Conservation (phyloP, 2,888 invertebrate species). For the Odiellus spinosus region DNA sequence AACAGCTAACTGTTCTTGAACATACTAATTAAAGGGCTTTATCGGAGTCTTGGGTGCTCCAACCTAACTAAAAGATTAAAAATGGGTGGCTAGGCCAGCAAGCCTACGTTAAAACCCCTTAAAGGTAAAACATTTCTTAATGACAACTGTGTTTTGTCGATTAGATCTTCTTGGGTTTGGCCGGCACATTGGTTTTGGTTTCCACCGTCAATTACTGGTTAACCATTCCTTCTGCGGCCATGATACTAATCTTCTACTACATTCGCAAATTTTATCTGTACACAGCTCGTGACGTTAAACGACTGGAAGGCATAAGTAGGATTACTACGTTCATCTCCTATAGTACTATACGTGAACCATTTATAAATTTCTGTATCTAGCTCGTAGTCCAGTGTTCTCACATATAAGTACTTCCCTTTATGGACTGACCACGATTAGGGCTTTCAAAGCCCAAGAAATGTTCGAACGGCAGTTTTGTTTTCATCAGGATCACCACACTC, state of each 20-base stretch:
- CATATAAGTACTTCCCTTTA: slow-evolving; percentile 76
- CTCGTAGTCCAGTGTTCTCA: slow-evolving; percentile 86
- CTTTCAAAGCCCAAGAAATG: slow-evolving; percentile 63
- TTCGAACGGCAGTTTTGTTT: slow-evolving; percentile 34
- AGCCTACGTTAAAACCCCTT: too few relatives aligned
- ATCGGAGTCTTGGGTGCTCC: too few relatives aligned
- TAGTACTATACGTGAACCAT: too few relatives aligned
- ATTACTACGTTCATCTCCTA: slow-evolving; percentile 1
- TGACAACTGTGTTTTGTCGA: too few relatives aligned
- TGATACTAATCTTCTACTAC: slow-evolving; percentile 55
- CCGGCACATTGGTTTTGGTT: slow-evolving; percentile 45
- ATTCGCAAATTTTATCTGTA: slow-evolving; percentile 58
- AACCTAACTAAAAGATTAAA: too few relatives aligned
- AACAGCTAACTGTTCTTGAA: too few relatives aligned
- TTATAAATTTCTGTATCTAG: slow-evolving; percentile 32
- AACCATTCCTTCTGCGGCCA: slow-evolving; percentile 49
- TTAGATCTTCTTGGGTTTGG: slow-evolving; percentile 21
- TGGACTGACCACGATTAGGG: slow-evolving; percentile 78
- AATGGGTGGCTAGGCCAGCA: too few relatives aligned
- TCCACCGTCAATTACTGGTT: slow-evolving; percentile 57
- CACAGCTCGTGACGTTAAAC: slow-evolving; percentile 59
- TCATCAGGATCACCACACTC: slow-evolving; percentile 56
- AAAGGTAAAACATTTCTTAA: too few relatives aligned
- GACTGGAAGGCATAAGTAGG: slow-evolving; percentile 36
- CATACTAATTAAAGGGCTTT: too few relatives aligned